These are phyloP conservation scores for Cacatua alba DNA, from an alignment of 2,113 vertebrate species.

Conservation along the genomic window DNA sequence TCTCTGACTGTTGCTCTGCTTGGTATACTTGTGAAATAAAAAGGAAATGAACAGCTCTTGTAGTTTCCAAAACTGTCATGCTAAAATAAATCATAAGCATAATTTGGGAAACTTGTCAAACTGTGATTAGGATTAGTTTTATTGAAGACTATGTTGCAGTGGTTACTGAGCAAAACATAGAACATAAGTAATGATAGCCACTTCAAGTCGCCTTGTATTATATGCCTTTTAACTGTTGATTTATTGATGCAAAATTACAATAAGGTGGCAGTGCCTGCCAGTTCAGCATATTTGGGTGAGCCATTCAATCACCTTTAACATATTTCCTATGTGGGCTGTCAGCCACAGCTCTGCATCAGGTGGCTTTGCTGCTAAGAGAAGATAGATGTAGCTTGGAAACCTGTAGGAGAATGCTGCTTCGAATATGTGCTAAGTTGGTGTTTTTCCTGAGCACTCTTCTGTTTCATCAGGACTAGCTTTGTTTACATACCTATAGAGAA, in stretches of 20 bases:
- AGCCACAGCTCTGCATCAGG: background rate
- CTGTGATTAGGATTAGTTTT: constrained; percentile 60
- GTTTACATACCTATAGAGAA: background rate
- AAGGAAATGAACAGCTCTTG: background rate
- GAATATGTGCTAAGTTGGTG: background rate
- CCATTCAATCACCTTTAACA: background rate
- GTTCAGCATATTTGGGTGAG: constrained; percentile 34
- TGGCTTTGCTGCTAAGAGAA: background rate
- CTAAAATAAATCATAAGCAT: constrained; percentile 50
- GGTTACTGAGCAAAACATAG: constrained; percentile 48
- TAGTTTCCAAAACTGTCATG: constrained; percentile 14
- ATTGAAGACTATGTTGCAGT: constrained; percentile 41
- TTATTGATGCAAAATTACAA: constrained; percentile 37
- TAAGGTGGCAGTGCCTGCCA: background rate
- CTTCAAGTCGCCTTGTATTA: constrained; percentile 44
- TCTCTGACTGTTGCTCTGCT: background rate
- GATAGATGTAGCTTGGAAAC: background rate
- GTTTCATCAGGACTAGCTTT: background rate
- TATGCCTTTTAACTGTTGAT: constrained; percentile 54
- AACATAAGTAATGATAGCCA: constrained; percentile 40
- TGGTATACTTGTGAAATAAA: constrained; percentile 4
- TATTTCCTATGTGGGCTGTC: background rate
- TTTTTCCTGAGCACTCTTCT: background rate
- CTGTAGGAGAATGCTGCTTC: background rate
- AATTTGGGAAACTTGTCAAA: constrained; percentile 55